A percentile compares a stretch with the other conserved stretches of the same genome.
Evolutionary conservation across 2,113 vertebrate species (phyloP).

Genomic region (Myxocyprinus asiaticus): DNA sequence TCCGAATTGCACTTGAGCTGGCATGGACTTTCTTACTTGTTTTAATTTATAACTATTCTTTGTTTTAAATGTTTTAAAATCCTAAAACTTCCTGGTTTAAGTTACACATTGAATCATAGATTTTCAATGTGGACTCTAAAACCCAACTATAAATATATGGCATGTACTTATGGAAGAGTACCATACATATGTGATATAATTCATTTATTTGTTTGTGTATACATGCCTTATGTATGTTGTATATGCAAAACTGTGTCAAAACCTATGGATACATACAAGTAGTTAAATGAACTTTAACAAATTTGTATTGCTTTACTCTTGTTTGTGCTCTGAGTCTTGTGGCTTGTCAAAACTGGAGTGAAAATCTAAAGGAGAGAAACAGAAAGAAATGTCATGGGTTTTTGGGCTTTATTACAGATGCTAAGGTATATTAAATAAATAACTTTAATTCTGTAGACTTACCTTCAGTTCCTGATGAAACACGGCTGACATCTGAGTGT

Average conservation of each 20-base stretch:
- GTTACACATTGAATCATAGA: no score
- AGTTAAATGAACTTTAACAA: background rate
- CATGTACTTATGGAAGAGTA: background rate
- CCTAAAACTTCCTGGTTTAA: no score
- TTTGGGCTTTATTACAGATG: background rate
- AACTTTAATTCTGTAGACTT: conserved; percentile 22
- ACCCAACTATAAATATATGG: no score
- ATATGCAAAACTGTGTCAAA: background rate
- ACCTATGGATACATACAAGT: background rate
- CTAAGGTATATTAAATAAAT: background rate
- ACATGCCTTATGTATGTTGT: background rate
- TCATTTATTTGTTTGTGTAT: background rate
- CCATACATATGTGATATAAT: background rate
- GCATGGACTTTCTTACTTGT: no score
- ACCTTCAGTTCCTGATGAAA: conserved; percentile 61
- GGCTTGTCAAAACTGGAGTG: conserved; percentile 52
- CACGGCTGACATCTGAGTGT: conserved; percentile 46
- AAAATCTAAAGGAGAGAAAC: conserved; percentile 42
- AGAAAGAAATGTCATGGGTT: conserved; percentile 20
- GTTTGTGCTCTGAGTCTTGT: conserved; percentile 30
- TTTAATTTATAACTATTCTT: no score
- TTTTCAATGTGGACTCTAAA: no score
- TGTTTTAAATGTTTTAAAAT: no score
- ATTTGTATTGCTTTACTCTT: background rate
- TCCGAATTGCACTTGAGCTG: no score